phyloP scores from a whole-genome alignment of 1,140 invertebrate genomes.

The Leptinotarsa defecta region DNA sequence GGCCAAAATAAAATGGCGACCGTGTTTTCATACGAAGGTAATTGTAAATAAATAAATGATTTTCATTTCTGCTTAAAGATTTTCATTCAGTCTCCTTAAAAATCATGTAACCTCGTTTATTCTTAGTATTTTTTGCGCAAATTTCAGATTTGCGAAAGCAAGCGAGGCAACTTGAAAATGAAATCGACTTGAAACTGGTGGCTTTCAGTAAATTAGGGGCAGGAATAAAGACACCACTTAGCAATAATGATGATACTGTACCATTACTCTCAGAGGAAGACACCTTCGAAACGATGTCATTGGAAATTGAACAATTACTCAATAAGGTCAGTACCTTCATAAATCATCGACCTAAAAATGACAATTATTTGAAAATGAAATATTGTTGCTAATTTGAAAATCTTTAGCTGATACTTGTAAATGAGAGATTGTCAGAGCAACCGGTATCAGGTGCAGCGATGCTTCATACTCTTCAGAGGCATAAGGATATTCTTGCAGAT shows the following conservation, averaged over 20 bases:
- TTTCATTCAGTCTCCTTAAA: no score
- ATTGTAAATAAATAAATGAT: constrained; percentile 9
- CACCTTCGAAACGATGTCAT: constrained; percentile 89
- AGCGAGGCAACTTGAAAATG: constrained; percentile 92
- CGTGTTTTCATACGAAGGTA: constrained; percentile 46
- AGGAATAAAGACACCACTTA: constrained; percentile 61
- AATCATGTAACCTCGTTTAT: background rate
- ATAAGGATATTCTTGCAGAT: constrained; percentile 90
- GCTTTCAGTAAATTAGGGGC: constrained; percentile 94
- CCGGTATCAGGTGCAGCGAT: constrained; percentile 77
- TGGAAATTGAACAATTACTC: constrained; percentile 88
- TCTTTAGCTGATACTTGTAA: constrained; percentile 76
- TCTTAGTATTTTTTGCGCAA: background rate
- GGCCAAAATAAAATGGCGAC: constrained; percentile 38
- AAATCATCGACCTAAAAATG: background rate
- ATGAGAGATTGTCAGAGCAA: constrained; percentile 87
- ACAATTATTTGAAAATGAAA: constrained; percentile 5
- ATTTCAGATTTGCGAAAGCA: constrained; percentile 85
- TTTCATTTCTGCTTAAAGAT: no score
- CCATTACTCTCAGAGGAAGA: constrained; percentile 86
- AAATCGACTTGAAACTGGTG: constrained; percentile 94
- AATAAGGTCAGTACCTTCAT: constrained; percentile 69
- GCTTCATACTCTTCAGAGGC: constrained; percentile 90
- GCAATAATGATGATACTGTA: constrained; percentile 68
- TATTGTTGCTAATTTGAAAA: no score